phyloP scores from a whole-genome alignment of 2,113 vertebrate genomes.

The Colaptes auratus region DNA sequence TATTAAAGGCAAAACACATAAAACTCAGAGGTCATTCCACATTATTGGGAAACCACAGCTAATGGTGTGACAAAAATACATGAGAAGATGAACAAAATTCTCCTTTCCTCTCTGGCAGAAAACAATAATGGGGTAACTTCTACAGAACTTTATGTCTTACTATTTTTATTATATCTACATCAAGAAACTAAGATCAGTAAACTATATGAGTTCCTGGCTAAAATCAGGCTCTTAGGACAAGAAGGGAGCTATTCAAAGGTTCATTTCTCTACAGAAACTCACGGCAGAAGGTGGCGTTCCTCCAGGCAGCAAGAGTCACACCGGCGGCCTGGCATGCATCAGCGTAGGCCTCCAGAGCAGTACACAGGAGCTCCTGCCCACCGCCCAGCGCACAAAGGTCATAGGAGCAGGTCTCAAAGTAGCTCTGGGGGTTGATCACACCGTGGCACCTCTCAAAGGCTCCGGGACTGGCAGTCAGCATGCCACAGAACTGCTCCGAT shows the following conservation, averaged over 20 bases:
- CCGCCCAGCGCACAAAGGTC: constrained; percentile 74
- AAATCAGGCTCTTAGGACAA: not conserved
- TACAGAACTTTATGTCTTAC: not conserved
- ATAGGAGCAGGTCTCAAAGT: constrained; percentile 79
- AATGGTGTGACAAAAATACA: not conserved
- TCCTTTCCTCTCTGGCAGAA: not conserved
- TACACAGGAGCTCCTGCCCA: constrained; percentile 71
- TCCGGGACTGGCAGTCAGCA: constrained; percentile 66
- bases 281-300: constrained; percentile 60
- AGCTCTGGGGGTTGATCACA: constrained; percentile 68
- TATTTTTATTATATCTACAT: not conserved
- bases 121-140: accelerated
- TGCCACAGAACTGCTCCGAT: constrained; percentile 77
- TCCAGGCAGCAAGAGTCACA: constrained; percentile 70
- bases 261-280: not conserved
- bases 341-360: constrained; percentile 54
- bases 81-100: not conserved
- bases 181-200: not conserved
- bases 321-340: constrained; percentile 76
- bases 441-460: constrained; percentile 77
- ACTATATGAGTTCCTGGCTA: no score
- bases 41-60: not conserved
- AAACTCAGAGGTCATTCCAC: not conserved
- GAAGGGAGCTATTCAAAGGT: not conserved
- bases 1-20: not conserved